These are phyloP conservation scores for Antennarius maculatus DNA, from an alignment of 2,797 vertebrate genomes.

Conservation along the genomic window DNA sequence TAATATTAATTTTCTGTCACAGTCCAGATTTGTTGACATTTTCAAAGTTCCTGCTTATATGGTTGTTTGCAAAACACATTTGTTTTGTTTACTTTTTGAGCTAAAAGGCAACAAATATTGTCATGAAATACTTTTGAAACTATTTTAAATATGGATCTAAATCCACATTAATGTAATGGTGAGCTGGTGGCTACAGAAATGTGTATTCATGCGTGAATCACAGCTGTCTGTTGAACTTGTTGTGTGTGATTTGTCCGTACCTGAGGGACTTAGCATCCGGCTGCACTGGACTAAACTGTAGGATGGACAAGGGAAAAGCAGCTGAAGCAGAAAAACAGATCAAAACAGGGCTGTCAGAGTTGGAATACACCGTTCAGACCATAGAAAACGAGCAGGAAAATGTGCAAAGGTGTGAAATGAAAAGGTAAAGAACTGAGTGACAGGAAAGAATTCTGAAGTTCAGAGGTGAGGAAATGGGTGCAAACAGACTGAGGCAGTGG, in stretches of 20 bases:
- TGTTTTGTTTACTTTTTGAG: background rate
- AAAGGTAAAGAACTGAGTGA: conserved; percentile 44
- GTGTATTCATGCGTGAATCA: conserved; percentile 1
- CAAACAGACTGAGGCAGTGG: conserved; percentile 57
- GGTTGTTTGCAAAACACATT: background rate
- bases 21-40: background rate
- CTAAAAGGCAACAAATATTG: background rate
- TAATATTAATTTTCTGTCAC: background rate
- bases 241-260: conserved; percentile 55
- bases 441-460: conserved; percentile 37
- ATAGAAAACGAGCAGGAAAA: conserved; percentile 24
- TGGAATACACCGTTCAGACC: conserved; percentile 16
- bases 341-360: conserved; percentile 1
- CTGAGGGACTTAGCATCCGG: conserved; percentile 63
- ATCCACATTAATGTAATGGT: background rate
- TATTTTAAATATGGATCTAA: background rate
- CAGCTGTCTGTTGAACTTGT: background rate
- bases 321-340: conserved; percentile 33
- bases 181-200: background rate
- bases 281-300: conserved; percentile 61
- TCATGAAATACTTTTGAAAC: background rate
- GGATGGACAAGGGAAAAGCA: conserved; percentile 47
- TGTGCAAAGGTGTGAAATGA: conserved; percentile 35
- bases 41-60: background rate
- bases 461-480: conserved; percentile 46